Base-by-base conservation (phyloP, 1,140 invertebrate species). In the Zelostemma sp. region DNA sequence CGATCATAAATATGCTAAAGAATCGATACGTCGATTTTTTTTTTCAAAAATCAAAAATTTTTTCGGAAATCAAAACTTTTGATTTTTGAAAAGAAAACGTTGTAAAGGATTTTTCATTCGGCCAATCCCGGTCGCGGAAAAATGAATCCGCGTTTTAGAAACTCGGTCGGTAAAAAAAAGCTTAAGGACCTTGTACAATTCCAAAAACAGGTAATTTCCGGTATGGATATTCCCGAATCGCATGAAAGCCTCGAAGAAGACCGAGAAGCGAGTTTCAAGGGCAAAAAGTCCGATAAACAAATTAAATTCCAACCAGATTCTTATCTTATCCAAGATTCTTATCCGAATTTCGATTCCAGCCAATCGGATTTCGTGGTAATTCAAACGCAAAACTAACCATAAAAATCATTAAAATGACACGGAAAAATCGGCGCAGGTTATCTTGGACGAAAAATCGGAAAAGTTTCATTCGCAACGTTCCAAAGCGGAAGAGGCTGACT, bases 391-490 rank as follows among this genome's bases (percentile, higher is more conserved):
- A 43, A 43, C 19, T 46, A 19, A 19, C n/a, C 3, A 15, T 43
- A 43, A 31, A n/a, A n/a, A 0, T 19, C 12, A 48, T 11, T 19
- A 28, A 31, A 35, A 18, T 25, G 0, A 25, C 11, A 50, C 11
- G 21, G 41, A 16, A 40, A 31, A 31, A 11, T 35, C n/a, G 11
- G 11, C 2, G 33, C 31, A 79, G 77, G 62, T 79, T 8, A 69
- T 79, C 35, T 25, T 79, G 18, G 73, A 79, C 40, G 77, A 80
- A 41, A 16, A 76, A 16, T 60, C 61, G 9, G 61, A 15, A 14
- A 76, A 17, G 43, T 18, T 73, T 1, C 17, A 17, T 15, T 8
- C 65, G 1, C 57, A 61, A 0, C 67, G 71, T 45, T 54, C 57
- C 14, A 47, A 17, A 51, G 28, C 47, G 0, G 38, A 71, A 15